Evolutionary conservation across 1,140 invertebrate genomes (phyloP).

Genomic region (Bathynomus jamesi): DNA sequence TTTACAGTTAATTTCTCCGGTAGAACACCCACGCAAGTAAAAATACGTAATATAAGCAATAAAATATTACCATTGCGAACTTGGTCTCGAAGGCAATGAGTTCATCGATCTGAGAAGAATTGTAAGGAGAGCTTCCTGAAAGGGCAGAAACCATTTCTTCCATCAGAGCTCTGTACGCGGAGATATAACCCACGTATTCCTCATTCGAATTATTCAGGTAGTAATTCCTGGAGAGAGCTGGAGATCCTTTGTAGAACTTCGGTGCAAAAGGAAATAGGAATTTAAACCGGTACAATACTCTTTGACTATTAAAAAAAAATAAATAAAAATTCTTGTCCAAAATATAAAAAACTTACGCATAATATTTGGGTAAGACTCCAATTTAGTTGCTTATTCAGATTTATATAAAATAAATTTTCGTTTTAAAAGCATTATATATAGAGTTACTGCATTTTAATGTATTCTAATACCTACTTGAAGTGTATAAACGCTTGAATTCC

Average conservation of each 20-base stretch:
- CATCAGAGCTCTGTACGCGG: conserved; percentile 43
- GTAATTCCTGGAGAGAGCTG: conserved; percentile 42
- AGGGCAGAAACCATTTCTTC: conserved; percentile 45
- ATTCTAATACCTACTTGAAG: conserved; percentile 43
- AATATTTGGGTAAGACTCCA: too few species aligned
- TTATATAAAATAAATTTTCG: too few species aligned
- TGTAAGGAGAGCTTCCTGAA: conserved; percentile 43
- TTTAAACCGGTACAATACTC: too few species aligned
- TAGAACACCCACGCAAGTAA: too few species aligned
- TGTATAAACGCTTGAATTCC: conserved; percentile 48
- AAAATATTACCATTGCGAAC: conserved; percentile 53
- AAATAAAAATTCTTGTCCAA: too few species aligned
- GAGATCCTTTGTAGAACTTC: conserved; percentile 44
- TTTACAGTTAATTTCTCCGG: too few species aligned
- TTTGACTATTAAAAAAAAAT: too few species aligned
- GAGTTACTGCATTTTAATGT: too few species aligned
- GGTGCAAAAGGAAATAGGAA: conserved; percentile 39
- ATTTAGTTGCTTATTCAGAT: too few species aligned
- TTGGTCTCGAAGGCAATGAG: conserved; percentile 52
- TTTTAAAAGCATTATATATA: too few species aligned
- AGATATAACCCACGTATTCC: conserved; percentile 41
- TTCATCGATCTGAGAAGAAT: conserved; percentile 43
- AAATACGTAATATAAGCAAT: too few species aligned
- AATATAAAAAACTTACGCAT: too few species aligned
- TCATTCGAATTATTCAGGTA: conserved; percentile 41